Evolutionary conservation across 1,140 invertebrate genomes (phyloP), one percentile per base, ranked within the genome.

Genomic region (Globodera rostochiensis): DNA sequence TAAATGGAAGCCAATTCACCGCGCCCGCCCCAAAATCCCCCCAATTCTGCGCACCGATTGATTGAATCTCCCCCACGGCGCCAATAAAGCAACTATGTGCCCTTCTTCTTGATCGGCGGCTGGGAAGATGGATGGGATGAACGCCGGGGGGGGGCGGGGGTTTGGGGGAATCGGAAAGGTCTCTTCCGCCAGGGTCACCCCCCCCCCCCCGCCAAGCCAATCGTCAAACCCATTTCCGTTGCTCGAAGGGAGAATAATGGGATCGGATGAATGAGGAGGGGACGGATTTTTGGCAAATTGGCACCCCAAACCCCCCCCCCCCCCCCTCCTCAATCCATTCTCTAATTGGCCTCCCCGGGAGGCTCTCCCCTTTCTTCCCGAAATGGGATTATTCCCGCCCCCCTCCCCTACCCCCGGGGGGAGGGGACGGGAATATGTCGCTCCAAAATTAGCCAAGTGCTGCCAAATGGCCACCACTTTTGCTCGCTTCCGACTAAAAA

Each of bases 281-380:
- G 15, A 71, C 69, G 46, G 69, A 71, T 71, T 71, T 50, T 60
- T 71, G 69, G 69, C 69, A 71, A 71, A 71, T 71, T 71, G 69
- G 21, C 69, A 25, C 46, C 21, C n/a, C 7, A 36, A 36, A 36
- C 25, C 25, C 25, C 25, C 25, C 25, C 25, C 25, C 25, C 25
- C 25, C 2, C 25, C 25, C 46, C 69, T 19, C 25, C 69, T 19
- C 69, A 47, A 36, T 47, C 21, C 69, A 47, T 47, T 47, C 69
- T 9, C 69, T 71, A 71, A 71, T 71, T 71, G 69, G 69, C 69
- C 69, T 60, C 57, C 57, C 57, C 57, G 50, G 50, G 50, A 50
- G 50, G 50, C 50, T 50, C 50, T 50, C 15, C 15, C 19, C 57
- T 60, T 9, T 71, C 19, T 36, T 36, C 11, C 69, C n/a, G 11